Conservation (phyloP, 1,140 invertebrate genomes). For the Bombus consobrinus region DNA sequence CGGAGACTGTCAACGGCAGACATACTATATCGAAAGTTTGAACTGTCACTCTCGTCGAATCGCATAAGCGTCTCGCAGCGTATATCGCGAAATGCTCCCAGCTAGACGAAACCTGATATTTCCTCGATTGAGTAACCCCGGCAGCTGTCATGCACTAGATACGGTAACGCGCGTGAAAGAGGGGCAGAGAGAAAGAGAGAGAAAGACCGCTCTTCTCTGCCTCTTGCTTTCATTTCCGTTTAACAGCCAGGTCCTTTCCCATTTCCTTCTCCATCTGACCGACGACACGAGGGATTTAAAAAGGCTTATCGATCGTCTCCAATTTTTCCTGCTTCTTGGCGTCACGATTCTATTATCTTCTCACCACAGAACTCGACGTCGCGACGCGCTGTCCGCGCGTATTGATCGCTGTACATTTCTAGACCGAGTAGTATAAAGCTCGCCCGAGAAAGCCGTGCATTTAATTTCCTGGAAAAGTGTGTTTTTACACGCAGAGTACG, state of each 20-base stretch:
- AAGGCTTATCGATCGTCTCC: neutral
- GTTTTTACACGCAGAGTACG: slow-evolving; percentile 23
- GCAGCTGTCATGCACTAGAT: slow-evolving; percentile 76
- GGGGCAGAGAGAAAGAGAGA: slow-evolving; percentile 34
- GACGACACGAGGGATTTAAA: neutral
- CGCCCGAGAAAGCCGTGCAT: neutral
- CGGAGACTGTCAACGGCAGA: neutral
- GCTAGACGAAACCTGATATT: slow-evolving; percentile 75
- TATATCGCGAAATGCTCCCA: slow-evolving; percentile 55
- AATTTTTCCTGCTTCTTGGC: neutral
- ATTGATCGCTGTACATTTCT: slow-evolving; percentile 26
- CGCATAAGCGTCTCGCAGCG: slow-evolving; percentile 35
- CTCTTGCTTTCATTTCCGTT: slow-evolving; percentile 73
- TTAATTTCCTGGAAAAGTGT: slow-evolving; percentile 42
- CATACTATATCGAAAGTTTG: slow-evolving; percentile 17
- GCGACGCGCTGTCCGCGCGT: neutral
- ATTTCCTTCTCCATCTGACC: slow-evolving; percentile 45
- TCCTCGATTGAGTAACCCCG: slow-evolving; percentile 75
- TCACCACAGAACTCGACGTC: neutral
- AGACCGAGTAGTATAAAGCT: slow-evolving; percentile 22
- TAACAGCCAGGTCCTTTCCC: slow-evolving; percentile 40
- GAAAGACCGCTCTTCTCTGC: slow-evolving; percentile 40
- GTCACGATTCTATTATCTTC: neutral
- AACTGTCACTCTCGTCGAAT: slow-evolving; percentile 38
- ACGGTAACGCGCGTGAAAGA: slow-evolving; percentile 60